A percentile compares a stretch with the other conserved stretches of the same genome.
phyloP scores from a whole-genome alignment of 2,797 vertebrate species.

The Odontamblyopus lacepedii region DNA sequence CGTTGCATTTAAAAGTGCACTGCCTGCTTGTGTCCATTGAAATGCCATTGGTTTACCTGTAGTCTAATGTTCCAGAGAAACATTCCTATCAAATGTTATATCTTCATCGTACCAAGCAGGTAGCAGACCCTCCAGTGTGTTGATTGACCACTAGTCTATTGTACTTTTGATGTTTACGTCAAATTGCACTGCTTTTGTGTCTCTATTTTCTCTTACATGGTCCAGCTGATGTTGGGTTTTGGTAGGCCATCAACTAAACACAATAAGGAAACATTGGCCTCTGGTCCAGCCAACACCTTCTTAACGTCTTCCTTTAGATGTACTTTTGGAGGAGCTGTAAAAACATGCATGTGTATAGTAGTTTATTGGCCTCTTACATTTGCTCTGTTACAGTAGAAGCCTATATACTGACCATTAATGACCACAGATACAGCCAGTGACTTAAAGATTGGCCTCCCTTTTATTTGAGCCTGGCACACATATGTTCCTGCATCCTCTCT shows the following conservation, averaged over 20 bases:
- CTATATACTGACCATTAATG: slow-evolving; percentile 67
- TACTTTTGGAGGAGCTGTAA: slow-evolving; percentile 70
- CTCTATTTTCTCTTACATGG: slow-evolving; percentile 55
- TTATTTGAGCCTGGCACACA: slow-evolving; percentile 65
- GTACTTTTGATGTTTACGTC: background rate
- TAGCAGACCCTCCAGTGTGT: no score
- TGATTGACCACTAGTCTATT: no score
- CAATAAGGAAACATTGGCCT: slow-evolving; percentile 65
- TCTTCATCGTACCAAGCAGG: no score
- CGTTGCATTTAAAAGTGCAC: no score
- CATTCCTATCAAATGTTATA: no score
- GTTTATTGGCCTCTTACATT: background rate
- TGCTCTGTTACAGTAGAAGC: background rate
- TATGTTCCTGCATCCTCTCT: slow-evolving; percentile 70
- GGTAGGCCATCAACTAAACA: slow-evolving; percentile 75
- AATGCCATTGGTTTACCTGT: no score
- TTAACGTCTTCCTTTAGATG: slow-evolving; percentile 45
- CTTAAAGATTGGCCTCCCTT: slow-evolving; percentile 30
- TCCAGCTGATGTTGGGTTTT: slow-evolving; percentile 75
- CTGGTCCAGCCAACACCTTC: slow-evolving; percentile 68
- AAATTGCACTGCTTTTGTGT: background rate
- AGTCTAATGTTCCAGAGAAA: no score
- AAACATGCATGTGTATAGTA: background rate
- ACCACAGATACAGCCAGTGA: slow-evolving; percentile 60
- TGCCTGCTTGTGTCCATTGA: no score